Evolutionary conservation across 2,113 vertebrate species (phyloP).

Genomic region (Salvator merianae): DNA sequence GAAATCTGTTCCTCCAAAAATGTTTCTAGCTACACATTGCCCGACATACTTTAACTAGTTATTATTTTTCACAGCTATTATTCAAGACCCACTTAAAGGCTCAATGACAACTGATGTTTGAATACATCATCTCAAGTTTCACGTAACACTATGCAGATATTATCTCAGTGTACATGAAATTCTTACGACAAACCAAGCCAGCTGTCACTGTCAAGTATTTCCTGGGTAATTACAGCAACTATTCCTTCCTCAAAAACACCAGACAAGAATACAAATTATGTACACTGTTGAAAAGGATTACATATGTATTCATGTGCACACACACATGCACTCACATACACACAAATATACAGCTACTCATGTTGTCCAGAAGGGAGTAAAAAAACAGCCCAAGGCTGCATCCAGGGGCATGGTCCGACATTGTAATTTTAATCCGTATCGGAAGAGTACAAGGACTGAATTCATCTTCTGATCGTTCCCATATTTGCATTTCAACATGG

Average conservation of each 20-base stretch:
- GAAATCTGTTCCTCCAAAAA: slow-evolving; percentile 30
- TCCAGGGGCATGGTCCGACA: too few species aligned
- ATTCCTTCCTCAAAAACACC: slow-evolving; percentile 59
- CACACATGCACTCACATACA: background rate
- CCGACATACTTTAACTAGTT: slow-evolving; percentile 16
- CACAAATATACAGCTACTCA: slow-evolving; percentile 2
- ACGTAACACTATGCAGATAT: slow-evolving; percentile 58
- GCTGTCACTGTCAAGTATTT: slow-evolving; percentile 66
- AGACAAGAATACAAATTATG: slow-evolving; percentile 38
- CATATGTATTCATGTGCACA: slow-evolving; percentile 22
- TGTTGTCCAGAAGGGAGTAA: slow-evolving; percentile 40
- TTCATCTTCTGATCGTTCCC: too few species aligned
- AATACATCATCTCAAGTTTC: slow-evolving; percentile 53
- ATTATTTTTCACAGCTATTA: slow-evolving; percentile 6
- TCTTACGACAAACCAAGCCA: slow-evolving; percentile 64
- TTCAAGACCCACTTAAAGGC: slow-evolving; percentile 17
- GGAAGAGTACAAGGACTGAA: too few species aligned
- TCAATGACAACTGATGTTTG: slow-evolving; percentile 42
- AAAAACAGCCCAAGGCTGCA: too few species aligned
- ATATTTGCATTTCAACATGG: too few species aligned
- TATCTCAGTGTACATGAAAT: slow-evolving; percentile 58
- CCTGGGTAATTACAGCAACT: slow-evolving; percentile 62
- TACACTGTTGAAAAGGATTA: slow-evolving; percentile 38
- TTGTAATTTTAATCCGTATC: too few species aligned
- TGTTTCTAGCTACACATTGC: background rate